Base-by-base conservation (phyloP, 2,888 invertebrate genomes). In the Scaptomyza tumidula region DNA sequence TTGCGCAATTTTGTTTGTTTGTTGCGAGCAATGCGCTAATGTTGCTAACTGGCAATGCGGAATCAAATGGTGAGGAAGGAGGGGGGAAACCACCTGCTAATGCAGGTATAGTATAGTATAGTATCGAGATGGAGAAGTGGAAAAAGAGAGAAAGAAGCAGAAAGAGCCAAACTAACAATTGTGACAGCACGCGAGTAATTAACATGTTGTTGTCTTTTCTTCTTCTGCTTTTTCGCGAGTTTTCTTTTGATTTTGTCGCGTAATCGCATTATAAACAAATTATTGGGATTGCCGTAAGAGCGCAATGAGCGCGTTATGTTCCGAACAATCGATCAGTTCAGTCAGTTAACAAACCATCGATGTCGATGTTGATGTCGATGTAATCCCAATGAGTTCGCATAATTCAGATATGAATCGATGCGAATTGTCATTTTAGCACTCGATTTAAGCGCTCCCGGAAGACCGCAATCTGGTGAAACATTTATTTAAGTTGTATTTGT, bases 251-350 rank as follows among this genome's bases (percentile, higher is more conserved):
- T 69, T 69, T 70, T 75, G 69, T 81, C 76, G 82, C 83, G 78
- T 78, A 83, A 83, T 78, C 76, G 78, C 86, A 86, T 85, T 85
- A 85, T 83, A 85, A 86, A 85, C 84, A 86, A 85, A 85, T 85
- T 83, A 85, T 71, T 62, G 81, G 81, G 57, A 60, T 67, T 64
- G 71, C 55, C 55, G 52, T 39, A 37, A 37, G 39, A 39, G n/a
- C 14, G 37, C 35, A 41, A 41, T 13, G 41, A 39, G 24, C 58
- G 24, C 58, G 24, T 24, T 24, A 24, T 24, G 24, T 24, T 24
- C 24, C 24, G 24, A 64, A 29, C 63, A 56, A 65, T 75, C 64
- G 72, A 76, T 41, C 41, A 5, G 3, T n/a, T 6, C 3, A n/a
- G 14, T 69, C 69, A 69, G 69, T 75, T 72, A 64, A 61, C 75